Conservation (phyloP, 2,797 vertebrate genomes). For the Austrolebias charrua region DNA sequence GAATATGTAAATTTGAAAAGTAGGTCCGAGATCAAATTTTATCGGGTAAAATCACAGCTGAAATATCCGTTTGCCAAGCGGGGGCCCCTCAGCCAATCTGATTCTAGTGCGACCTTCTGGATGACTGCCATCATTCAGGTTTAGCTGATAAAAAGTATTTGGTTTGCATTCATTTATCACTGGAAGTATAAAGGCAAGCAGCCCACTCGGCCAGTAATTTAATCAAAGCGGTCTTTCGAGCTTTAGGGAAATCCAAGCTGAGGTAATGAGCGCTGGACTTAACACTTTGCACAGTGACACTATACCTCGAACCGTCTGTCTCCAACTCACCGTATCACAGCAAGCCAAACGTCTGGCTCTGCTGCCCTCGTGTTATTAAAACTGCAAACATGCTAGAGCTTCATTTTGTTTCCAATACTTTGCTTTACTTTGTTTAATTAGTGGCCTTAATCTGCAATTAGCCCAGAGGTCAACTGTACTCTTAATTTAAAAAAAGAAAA, state of each 20-base stretch:
- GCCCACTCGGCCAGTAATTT: slow-evolving; percentile 39
- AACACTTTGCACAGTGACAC: slow-evolving; percentile 34
- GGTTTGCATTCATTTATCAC: slow-evolving; percentile 47
- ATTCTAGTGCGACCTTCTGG: slow-evolving; percentile 56
- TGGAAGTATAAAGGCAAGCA: slow-evolving; percentile 37
- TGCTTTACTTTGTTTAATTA: slow-evolving; percentile 82
- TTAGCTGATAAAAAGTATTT: slow-evolving; percentile 55
- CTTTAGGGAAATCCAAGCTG: slow-evolving; percentile 29
- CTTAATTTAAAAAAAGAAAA: slow-evolving; percentile 58
- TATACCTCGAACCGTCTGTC: slow-evolving; percentile 17
- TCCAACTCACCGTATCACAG: slow-evolving; percentile 50
- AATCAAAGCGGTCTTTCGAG: slow-evolving; percentile 54
- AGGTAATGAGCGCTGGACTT: slow-evolving; percentile 35
- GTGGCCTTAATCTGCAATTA: slow-evolving; percentile 82
- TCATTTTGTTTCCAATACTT: slow-evolving; percentile 76
- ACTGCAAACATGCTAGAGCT: slow-evolving; percentile 65
- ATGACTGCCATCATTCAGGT: slow-evolving; percentile 51
- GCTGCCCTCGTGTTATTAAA: slow-evolving; percentile 59
- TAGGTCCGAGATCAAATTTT: slow-evolving; percentile 74
- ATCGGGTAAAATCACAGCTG: slow-evolving; percentile 64
- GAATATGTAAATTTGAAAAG: slow-evolving; percentile 76
- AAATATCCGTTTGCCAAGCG: slow-evolving; percentile 58
- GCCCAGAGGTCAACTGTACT: slow-evolving; percentile 77
- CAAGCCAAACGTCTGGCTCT: slow-evolving; percentile 62
- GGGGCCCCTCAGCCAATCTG: slow-evolving; percentile 59